A percentile compares a stretch with the other conserved stretches of the same genome.
Conservation (phyloP, 1,140 invertebrate species). For the Temnothorax nylanderi region DNA sequence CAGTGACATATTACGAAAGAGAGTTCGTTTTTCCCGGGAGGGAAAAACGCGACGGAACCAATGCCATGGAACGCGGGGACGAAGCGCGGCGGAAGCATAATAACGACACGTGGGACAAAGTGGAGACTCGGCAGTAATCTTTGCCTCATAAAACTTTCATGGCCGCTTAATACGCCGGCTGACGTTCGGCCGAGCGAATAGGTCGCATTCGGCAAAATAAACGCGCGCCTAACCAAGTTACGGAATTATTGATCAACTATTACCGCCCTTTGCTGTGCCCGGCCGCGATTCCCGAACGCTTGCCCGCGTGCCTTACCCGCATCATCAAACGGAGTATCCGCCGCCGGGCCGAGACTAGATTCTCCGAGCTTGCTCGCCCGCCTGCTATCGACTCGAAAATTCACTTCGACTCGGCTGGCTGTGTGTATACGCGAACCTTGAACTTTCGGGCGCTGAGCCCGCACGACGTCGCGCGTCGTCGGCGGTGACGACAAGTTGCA, state of each 20-base stretch:
- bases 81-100: neutral
- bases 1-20: neutral
- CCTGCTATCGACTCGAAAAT: slow-evolving; percentile 67
- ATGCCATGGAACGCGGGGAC: neutral
- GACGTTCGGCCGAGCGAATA: slow-evolving; percentile 38
- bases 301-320: slow-evolving; percentile 69
- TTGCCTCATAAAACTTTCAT: slow-evolving; percentile 51
- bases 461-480: slow-evolving; percentile 6
- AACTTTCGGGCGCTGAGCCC: slow-evolving; percentile 42
- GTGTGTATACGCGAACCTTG: slow-evolving; percentile 43
- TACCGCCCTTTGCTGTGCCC: slow-evolving; percentile 60
- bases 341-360: slow-evolving; percentile 58
- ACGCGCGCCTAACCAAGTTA: slow-evolving; percentile 55
- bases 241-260: slow-evolving; percentile 70
- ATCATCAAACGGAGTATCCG: slow-evolving; percentile 65
- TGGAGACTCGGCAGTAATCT: slow-evolving; percentile 48
- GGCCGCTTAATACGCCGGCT: slow-evolving; percentile 35
- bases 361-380: slow-evolving; percentile 40
- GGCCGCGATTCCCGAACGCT: slow-evolving; percentile 70
- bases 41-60: neutral
- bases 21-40: slow-evolving; percentile 11
- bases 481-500: slow-evolving; percentile 28
- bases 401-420: neutral
- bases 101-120: slow-evolving; percentile 41
- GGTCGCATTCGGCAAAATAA: slow-evolving; percentile 44